Percentiles rank a stretch among this genome's conserved stretches.
phyloP scores from a whole-genome alignment of 2,888 invertebrate genomes.

The Nesidiocoris tenuis region DNA sequence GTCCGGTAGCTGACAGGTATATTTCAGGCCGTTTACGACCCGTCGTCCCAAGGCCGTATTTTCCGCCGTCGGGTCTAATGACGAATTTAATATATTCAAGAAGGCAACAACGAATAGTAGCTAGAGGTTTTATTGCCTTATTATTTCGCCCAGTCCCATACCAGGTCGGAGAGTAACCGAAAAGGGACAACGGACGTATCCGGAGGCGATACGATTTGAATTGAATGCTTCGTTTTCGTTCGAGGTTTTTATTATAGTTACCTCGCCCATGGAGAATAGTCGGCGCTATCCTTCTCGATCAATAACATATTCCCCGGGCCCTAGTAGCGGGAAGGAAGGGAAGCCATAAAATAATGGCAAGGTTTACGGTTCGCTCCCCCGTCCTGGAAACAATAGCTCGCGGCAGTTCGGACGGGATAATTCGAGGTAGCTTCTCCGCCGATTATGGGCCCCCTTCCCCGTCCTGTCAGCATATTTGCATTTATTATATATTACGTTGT shows the following conservation, averaged over 20 bases:
- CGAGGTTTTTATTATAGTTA: conserved; percentile 38
- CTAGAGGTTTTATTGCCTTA: not conserved
- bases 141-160: not conserved
- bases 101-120: not conserved
- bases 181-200: not conserved
- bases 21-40: not conserved
- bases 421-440: conserved; percentile 15
- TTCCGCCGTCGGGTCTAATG: conserved; percentile 1
- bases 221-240: conserved; percentile 25
- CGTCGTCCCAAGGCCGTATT: not conserved
- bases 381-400: conserved; percentile 36
- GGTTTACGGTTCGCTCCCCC: conserved; percentile 36
- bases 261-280: not conserved
- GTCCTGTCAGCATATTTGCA: conserved; percentile 18
- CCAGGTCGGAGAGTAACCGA: not conserved
- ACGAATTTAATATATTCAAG: conserved; percentile 40
- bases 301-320: conserved; percentile 43
- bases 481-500: conserved; percentile 40
- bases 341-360: conserved; percentile 44
- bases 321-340: conserved; percentile 1
- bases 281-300: conserved; percentile 24
- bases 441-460: conserved; percentile 26
- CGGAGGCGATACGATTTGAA: conserved; percentile 33
- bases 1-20: not conserved
- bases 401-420: conserved; percentile 18